Evolutionary conservation across 2,888 invertebrate genomes (phyloP), one percentile per base, ranked within the genome.

Genomic region (Ellobium chinense): DNA sequence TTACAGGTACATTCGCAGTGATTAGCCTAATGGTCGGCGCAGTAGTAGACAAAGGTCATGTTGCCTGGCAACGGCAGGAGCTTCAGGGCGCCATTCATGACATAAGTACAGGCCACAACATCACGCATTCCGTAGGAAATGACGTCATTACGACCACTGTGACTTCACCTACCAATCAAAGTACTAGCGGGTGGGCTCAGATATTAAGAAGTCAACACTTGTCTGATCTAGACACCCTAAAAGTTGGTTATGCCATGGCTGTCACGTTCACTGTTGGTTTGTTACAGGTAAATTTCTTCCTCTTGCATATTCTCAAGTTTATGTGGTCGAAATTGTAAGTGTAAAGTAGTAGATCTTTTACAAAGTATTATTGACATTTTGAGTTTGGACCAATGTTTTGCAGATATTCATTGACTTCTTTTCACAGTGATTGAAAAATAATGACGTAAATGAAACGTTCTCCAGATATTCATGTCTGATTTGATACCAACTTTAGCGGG

Each of bases 11-110:
- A 9, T 94, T 94, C 93, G 97, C 98, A 0, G 96, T 98, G 0
- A 95, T 97, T 60, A 96, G 97, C 91, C 94, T 98, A 82, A 97
- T 98, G 97, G 95, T 96, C 1, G 97, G 97, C 31, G 96, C 96
- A 94, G 95, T 96, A 24, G 96, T 96, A 12, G 87, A 88, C 36
- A 86, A 87, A 74, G 83, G 84, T 73, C 79, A 84, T 60, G 82
- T 83, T 24, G 76, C 83, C n/a, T 84, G 81, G 80, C 74, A 80
- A 29, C 77, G 81, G 4, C 69, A 78, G 36, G 78, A 84, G 56
- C 63, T 78, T 18, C 69, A 74, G 24, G 60, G 72, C 2, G 75
- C 79, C 1, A 27, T 76, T 21, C 69, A 65, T 9, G 78, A 84
- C 54, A 60, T 77, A n/a, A 68, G 80, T 5, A 34, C 66, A 21